Percentiles rank a stretch among this genome's conserved stretches.
These are phyloP conservation scores for Sula dactylatra DNA, from an alignment of 2,113 vertebrate species.

Conservation along the genomic window DNA sequence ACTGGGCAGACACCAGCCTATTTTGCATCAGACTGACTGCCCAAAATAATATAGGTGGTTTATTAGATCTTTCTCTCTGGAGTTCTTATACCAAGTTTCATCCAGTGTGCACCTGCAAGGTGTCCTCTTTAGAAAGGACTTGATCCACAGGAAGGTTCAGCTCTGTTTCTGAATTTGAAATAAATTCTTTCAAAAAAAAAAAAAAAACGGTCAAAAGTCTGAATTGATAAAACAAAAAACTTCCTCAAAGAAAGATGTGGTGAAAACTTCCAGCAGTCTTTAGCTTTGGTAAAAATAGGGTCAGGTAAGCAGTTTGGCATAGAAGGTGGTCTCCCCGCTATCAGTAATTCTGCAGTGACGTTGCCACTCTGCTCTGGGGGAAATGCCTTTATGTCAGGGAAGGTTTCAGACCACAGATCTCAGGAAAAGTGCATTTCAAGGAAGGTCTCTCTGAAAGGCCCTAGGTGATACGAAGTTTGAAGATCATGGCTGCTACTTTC, in stretches of 20 bases:
- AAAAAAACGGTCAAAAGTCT: background rate
- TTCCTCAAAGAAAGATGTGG: background rate
- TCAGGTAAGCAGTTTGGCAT: background rate
- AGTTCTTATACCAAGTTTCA: background rate
- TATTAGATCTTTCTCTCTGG: background rate
- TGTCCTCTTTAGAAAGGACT: background rate
- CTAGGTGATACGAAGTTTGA: background rate
- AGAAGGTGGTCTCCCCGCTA: background rate
- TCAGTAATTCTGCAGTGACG: background rate
- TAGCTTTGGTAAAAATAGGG: background rate
- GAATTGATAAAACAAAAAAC: background rate
- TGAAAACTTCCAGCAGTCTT: background rate
- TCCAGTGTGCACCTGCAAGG: background rate
- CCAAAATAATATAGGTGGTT: background rate
- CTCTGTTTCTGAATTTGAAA: background rate
- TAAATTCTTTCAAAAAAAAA: background rate
- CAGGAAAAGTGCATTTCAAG: background rate
- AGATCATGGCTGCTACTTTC: background rate
- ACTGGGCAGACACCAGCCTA: background rate
- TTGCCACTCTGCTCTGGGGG: background rate
- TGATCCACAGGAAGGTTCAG: background rate
- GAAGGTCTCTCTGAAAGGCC: background rate
- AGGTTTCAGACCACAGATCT: background rate
- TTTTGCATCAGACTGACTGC: background rate
- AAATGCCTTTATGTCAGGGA: background rate